Evolutionary conservation across 2,113 vertebrate genomes (phyloP).

Genomic region (Xiphorhynchus elegans): DNA sequence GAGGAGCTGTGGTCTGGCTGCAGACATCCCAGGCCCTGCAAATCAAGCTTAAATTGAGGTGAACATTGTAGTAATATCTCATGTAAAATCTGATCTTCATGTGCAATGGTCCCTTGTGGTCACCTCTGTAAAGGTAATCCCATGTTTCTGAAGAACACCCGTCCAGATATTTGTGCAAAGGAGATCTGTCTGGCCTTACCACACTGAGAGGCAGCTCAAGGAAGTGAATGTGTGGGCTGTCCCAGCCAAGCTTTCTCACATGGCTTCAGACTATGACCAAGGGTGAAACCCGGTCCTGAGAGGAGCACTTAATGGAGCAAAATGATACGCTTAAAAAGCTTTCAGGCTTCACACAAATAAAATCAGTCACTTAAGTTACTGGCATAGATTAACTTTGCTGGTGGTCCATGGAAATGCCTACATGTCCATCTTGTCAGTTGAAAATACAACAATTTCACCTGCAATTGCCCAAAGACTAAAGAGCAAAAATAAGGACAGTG

Average conservation of each 20-base stretch:
- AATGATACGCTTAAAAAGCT: background rate
- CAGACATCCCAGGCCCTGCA: background rate
- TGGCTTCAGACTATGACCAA: background rate
- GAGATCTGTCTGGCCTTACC: background rate
- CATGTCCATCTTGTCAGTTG: background rate
- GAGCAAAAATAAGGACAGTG: background rate
- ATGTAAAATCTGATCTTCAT: background rate
- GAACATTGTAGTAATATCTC: background rate
- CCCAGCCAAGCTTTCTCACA: background rate
- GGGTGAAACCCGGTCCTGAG: background rate
- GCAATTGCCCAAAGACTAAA: background rate
- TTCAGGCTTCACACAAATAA: background rate
- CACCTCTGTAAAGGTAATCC: background rate
- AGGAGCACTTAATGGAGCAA: background rate
- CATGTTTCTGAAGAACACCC: background rate
- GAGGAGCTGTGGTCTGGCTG: background rate
- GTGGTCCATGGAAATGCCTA: background rate
- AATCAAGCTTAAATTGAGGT: background rate
- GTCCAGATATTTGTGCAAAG: background rate
- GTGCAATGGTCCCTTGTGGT: rapidly evolving
- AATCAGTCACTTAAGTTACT: background rate
- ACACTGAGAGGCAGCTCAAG: rapidly evolving
- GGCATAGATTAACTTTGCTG: background rate
- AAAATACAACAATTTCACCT: background rate
- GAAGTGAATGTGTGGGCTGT: background rate